Conservation (phyloP, 2,888 invertebrate genomes). For the Dusona sp. region DNA sequence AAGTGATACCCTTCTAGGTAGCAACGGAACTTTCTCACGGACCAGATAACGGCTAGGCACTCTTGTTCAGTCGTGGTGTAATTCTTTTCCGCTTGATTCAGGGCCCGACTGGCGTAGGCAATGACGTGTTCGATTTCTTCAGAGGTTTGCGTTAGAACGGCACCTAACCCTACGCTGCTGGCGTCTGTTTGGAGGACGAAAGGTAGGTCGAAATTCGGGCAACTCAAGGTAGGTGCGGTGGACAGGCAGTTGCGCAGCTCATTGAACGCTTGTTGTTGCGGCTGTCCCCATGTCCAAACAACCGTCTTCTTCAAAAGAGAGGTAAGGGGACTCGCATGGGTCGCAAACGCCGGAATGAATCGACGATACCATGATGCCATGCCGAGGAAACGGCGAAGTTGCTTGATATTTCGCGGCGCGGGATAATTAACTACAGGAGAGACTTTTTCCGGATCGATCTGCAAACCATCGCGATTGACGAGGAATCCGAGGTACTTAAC, state of each 20-base stretch:
- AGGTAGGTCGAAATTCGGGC: conserved; percentile 62
- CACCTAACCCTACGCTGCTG: conserved; percentile 54
- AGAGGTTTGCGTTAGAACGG: conserved; percentile 62
- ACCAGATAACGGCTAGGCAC: conserved; percentile 63
- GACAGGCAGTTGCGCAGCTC: conserved; percentile 34
- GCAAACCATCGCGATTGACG: background rate
- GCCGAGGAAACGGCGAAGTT: conserved; percentile 27
- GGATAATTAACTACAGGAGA: conserved; percentile 7
- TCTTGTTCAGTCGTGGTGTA: conserved; percentile 61
- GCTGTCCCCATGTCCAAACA: conserved; percentile 41
- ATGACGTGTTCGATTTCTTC: conserved; percentile 63
- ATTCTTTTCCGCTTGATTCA: conserved; percentile 25
- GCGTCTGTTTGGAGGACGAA: conserved; percentile 67
- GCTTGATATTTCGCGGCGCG: conserved; percentile 6
- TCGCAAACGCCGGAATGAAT: conserved; percentile 39
- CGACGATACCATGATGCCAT: conserved; percentile 52
- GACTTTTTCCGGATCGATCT: conserved; percentile 39
- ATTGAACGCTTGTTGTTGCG: conserved; percentile 47
- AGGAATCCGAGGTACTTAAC: conserved; percentile 34
- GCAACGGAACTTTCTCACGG: conserved; percentile 53
- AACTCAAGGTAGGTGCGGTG: conserved; percentile 62
- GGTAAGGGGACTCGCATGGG: background rate
- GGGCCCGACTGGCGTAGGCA: conserved; percentile 18
- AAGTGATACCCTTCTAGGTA: conserved; percentile 69
- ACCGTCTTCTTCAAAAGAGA: conserved; percentile 26